Evolutionary conservation across 2,888 invertebrate species (phyloP), one percentile per base, ranked within the genome.

Genomic region (Heteropelma amictum): DNA sequence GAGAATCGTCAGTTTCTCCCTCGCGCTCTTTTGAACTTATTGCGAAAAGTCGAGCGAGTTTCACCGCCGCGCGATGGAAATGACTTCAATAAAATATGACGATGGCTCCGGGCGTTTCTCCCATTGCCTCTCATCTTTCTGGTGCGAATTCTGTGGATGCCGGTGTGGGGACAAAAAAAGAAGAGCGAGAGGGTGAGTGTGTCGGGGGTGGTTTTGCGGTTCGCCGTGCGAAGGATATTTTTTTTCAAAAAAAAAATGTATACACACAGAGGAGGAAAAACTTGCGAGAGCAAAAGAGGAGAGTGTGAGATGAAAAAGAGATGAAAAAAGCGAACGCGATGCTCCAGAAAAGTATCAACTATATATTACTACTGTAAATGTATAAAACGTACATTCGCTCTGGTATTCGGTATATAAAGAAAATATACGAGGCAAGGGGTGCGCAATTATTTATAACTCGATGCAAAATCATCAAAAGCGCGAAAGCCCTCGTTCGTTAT

Each of bases 11-110:
- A 28, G 38, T 51, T 63, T 54, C 49, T 63, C 42, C 30, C 68
- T 67, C 61, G 14, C 45, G 12, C 35, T 78, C 80, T 80, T 83
- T 81, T 79, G 80, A 85, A 85, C 80, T 85, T 84, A 84, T 83
- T 83, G 80, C 82, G 80, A 83, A 84, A 82, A 79, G 75, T 68
- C 67, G 69, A 68, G 78, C 70, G 82, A 82, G 74, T 83, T 83
- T 80, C 68, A 68, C 58, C 56, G 65, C 77, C 77, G 72, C 79
- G 77, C 80, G 81, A 83, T 83, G 84, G 81, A 82, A 84, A 84
- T 84, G 80, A 81, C 80, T 81, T 81, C 69, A 79, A 79, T 83
- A 80, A 84, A 84, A 84, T 84, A 83, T 83, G 83, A 80, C 78
- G 79, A 80, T 78, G 77, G 71, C 72, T 74, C 74, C 77, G 73